Evolutionary conservation across 2,888 invertebrate genomes (phyloP).

Genomic region (Dichetophora obliterata): DNA sequence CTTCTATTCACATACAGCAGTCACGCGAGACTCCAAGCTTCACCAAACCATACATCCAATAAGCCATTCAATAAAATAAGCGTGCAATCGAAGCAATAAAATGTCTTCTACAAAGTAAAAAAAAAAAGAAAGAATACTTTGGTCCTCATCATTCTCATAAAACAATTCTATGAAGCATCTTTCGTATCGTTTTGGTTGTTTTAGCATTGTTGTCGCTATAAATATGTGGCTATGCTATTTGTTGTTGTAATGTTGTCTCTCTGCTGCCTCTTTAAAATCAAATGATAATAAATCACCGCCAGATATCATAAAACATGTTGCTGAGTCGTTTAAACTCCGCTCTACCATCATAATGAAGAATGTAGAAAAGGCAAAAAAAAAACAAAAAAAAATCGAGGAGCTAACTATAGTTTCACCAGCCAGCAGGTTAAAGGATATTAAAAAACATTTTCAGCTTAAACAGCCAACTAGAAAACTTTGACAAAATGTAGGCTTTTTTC

Average conservation of each 20-base stretch:
- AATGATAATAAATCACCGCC: constrained; percentile 68
- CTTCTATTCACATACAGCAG: too few relatives aligned
- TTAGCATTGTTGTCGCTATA: constrained; percentile 16
- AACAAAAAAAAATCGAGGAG: too few relatives aligned
- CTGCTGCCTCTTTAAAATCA: constrained; percentile 61
- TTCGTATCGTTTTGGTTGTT: neutral
- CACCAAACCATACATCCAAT: neutral
- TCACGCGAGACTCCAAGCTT: too few relatives aligned
- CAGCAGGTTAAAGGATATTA: too few relatives aligned
- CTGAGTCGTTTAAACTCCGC: constrained; percentile 50
- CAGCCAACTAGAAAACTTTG: neutral
- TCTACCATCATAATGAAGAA: constrained; percentile 23
- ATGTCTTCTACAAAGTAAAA: neutral
- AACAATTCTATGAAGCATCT: neutral
- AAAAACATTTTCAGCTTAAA: neutral
- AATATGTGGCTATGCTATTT: neutral
- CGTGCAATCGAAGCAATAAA: constrained; percentile 12
- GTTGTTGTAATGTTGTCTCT: neutral
- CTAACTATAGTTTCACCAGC: neutral
- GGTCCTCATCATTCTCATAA: neutral
- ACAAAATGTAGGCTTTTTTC: neutral
- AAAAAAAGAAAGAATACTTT: neutral
- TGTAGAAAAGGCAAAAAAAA: neutral
- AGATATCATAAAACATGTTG: constrained; percentile 68
- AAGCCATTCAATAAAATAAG: neutral